These are phyloP conservation scores for Aptenodytes patagonicus DNA, from an alignment of 2,113 vertebrate species.

Conservation along the genomic window DNA sequence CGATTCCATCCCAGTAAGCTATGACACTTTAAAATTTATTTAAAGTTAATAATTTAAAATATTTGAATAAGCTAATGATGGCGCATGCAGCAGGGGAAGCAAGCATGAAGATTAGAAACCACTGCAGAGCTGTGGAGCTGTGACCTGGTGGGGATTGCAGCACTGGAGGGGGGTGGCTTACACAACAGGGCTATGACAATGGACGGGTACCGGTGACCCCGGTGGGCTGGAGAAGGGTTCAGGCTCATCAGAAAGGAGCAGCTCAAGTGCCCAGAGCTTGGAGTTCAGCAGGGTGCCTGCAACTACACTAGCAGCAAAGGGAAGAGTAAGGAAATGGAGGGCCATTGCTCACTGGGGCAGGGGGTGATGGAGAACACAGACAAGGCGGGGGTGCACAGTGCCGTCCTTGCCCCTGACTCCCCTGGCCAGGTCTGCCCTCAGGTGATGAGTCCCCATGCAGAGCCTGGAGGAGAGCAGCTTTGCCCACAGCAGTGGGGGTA, in stretches of 20 bases:
- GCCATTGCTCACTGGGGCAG: background rate
- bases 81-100: background rate
- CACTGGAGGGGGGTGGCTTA: background rate
- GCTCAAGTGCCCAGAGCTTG: too few relatives aligned
- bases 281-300: background rate
- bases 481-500: background rate
- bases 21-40: background rate
- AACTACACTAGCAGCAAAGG: background rate
- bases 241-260: background rate
- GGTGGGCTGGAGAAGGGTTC: background rate
- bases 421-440: background rate
- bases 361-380: background rate
- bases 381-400: background rate
- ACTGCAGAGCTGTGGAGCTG: background rate
- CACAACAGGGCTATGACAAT: too few relatives aligned
- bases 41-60: background rate
- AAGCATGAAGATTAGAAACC: background rate
- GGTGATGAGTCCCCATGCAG: fast-evolving
- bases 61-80: background rate
- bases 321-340: background rate
- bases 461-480: background rate
- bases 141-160: fast-evolving
- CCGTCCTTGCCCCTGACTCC: background rate
- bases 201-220: fast-evolving
- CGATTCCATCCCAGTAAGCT: background rate